Evolutionary conservation across 2,113 vertebrate genomes (phyloP).

Genomic region (Bos taurus): DNA sequence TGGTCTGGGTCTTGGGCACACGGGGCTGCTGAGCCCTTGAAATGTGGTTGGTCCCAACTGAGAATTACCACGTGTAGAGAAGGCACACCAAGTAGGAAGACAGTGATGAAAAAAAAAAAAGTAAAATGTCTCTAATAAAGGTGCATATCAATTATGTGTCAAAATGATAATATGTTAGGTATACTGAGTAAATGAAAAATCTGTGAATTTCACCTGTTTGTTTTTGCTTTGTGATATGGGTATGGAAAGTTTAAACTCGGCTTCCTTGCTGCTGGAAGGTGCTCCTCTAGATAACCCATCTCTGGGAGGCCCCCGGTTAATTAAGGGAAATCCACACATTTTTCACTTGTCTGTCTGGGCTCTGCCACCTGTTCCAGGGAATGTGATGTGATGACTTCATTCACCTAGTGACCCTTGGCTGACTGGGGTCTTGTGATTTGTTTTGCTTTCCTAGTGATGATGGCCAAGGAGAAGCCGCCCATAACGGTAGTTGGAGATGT

Average conservation of each 20-base stretch:
- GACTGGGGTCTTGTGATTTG: background rate
- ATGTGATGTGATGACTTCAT: background rate
- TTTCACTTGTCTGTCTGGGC: background rate
- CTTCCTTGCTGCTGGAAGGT: background rate
- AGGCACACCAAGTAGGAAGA: background rate
- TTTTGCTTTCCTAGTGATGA: slow-evolving; percentile 89
- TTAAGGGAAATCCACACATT: background rate
- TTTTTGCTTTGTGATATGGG: background rate
- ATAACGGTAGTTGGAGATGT: slow-evolving; percentile 99
- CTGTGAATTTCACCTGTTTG: background rate
- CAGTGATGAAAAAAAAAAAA: background rate
- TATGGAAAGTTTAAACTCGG: background rate
- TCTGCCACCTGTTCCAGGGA: background rate
- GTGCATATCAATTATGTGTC: background rate
- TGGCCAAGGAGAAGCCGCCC: slow-evolving; percentile 99
- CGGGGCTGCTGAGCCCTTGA: accelerated
- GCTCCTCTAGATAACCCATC: background rate
- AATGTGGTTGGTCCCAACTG: background rate
- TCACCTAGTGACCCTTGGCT: background rate
- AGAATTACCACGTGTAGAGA: background rate
- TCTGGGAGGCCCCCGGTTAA: background rate
- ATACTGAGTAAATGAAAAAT: background rate
- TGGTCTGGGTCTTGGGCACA: background rate
- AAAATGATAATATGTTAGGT: background rate
- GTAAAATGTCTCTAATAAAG: background rate